phyloP scores from a whole-genome alignment of 2,888 invertebrate genomes.

The Plagodis pulveraria region DNA sequence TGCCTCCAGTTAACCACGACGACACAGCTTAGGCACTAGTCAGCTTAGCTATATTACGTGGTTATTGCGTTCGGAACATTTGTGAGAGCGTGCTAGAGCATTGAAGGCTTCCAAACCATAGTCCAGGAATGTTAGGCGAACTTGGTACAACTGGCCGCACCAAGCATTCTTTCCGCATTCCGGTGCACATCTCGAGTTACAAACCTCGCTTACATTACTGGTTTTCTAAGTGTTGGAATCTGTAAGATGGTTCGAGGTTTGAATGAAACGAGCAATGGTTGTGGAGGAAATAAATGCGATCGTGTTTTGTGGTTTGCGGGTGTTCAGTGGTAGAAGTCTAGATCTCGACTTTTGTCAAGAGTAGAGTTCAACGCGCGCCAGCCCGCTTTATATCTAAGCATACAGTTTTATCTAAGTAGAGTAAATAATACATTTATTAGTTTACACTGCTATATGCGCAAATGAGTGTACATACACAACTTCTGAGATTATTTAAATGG shows the following conservation, averaged over 20 bases:
- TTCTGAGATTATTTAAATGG: constrained; percentile 24
- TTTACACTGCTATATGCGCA: constrained; percentile 43
- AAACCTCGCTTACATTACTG: constrained; percentile 34
- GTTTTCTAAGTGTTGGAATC: neutral
- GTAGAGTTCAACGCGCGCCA: constrained; percentile 79
- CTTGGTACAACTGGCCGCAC: constrained; percentile 41
- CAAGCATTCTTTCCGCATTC: constrained; percentile 31
- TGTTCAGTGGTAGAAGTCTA: constrained; percentile 30
- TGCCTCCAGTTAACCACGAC: constrained; percentile 7
- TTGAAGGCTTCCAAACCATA: constrained; percentile 27
- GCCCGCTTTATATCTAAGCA: constrained; percentile 39
- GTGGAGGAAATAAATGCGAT: constrained; percentile 4
- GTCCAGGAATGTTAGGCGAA: constrained; percentile 51
- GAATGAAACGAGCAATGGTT: constrained; percentile 30
- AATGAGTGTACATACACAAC: constrained; percentile 33
- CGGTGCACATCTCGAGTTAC: constrained; percentile 13
- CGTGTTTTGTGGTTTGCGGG: constrained; percentile 22
- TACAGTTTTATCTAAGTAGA: constrained; percentile 49
- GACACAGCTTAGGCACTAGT: constrained; percentile 5
- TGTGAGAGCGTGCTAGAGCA: constrained; percentile 45
- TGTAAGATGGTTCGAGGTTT: neutral
- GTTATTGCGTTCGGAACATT: constrained; percentile 34
- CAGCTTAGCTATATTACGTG: constrained; percentile 4
- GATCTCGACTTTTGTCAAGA: constrained; percentile 69
- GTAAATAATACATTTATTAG: constrained; percentile 50